Evolutionary conservation across 2,888 invertebrate genomes (phyloP).

Genomic region (Apeira syringaria): DNA sequence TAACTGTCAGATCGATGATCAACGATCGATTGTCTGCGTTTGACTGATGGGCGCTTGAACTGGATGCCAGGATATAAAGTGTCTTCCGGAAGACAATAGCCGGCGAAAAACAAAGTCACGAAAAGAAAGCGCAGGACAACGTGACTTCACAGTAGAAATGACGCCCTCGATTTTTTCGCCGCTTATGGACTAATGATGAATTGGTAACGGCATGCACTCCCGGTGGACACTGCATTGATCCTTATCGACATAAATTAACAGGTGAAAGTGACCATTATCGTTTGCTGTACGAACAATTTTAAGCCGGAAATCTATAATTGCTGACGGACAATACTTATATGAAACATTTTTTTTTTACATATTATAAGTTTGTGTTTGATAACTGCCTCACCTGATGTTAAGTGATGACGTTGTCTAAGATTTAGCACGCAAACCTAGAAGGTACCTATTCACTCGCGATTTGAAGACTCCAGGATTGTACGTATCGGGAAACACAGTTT

Average conservation of each 20-base stretch:
- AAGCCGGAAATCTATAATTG: constrained; percentile 7
- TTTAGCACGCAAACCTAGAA: too few relatives aligned
- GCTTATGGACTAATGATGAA: constrained; percentile 69
- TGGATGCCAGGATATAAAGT: constrained; percentile 77
- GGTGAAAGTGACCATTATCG: constrained; percentile 60
- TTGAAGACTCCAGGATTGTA: too few relatives aligned
- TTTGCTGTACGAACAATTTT: constrained; percentile 37
- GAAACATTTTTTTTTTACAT: too few relatives aligned
- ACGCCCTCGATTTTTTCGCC: constrained; percentile 62
- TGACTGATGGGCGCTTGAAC: constrained; percentile 67
- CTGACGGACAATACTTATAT: too few relatives aligned
- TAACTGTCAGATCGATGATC: constrained; percentile 44
- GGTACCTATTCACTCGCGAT: too few relatives aligned
- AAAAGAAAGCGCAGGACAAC: constrained; percentile 79
- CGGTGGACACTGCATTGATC: constrained; percentile 60
- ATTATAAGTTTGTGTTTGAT: too few relatives aligned
- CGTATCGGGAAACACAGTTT: too few relatives aligned
- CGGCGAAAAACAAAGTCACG: constrained; percentile 69
- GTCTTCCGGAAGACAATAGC: constrained; percentile 71
- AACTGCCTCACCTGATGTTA: too few relatives aligned
- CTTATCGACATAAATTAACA: constrained; percentile 53
- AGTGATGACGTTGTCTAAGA: too few relatives aligned
- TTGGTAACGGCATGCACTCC: constrained; percentile 65
- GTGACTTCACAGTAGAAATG: constrained; percentile 74
- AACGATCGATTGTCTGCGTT: constrained; percentile 51